These are phyloP conservation scores for Thryonomys swinderianus DNA, from an alignment of 2,113 vertebrate species.

Conservation along the genomic window DNA sequence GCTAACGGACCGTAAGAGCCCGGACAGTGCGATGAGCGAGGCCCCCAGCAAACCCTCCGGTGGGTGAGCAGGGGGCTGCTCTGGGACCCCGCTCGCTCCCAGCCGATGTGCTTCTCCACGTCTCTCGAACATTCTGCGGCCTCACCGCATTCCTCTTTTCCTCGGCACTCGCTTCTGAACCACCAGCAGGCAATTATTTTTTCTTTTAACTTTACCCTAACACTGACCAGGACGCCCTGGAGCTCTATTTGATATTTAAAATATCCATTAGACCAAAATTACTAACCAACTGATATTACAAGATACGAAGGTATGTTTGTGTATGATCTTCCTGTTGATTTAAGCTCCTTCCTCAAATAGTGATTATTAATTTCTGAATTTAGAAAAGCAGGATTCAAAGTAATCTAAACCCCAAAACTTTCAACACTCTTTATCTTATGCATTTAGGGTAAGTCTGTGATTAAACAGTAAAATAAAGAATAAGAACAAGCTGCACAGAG, in stretches of 20 bases:
- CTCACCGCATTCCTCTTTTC: background rate
- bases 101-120: background rate
- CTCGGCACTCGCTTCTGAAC: background rate
- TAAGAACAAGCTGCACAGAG: background rate
- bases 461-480: background rate
- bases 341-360: background rate
- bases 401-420: background rate
- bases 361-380: constrained; percentile 19
- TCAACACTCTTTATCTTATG: background rate
- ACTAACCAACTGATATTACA: background rate
- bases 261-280: background rate
- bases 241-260: background rate
- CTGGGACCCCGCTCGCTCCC: background rate
- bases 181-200: background rate
- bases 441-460: background rate
- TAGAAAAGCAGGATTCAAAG: background rate
- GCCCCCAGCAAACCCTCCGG: background rate
- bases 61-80: background rate
- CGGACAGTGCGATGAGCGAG: background rate
- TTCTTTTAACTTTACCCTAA: background rate
- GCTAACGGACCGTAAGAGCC: background rate
- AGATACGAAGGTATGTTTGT: background rate
- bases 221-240: background rate
- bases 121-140: too few relatives aligned
- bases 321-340: background rate